Evolutionary conservation across 1,140 invertebrate genomes (phyloP).

Genomic region (Ericerus pela): DNA sequence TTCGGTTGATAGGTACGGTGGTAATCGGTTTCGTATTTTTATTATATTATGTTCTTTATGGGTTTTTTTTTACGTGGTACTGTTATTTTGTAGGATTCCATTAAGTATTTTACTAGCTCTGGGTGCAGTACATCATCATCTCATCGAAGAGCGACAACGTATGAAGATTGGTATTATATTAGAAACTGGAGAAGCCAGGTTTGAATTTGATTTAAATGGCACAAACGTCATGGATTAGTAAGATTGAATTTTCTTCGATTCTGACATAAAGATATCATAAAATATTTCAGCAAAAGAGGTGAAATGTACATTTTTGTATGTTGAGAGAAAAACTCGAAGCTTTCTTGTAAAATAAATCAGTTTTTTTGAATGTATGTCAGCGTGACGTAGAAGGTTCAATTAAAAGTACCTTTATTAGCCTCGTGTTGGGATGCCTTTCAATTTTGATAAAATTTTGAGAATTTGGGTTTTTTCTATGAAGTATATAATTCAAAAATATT

Average conservation of each 20-base stretch:
- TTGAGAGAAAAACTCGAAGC: too few relatives aligned
- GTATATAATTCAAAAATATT: too few relatives aligned
- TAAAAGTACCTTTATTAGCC: too few relatives aligned
- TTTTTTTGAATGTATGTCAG: too few relatives aligned
- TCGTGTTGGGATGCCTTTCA: too few relatives aligned
- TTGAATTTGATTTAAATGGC: slow-evolving; percentile 11
- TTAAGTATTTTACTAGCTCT: slow-evolving; percentile 73
- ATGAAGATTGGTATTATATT: slow-evolving; percentile 91
- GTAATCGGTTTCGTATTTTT: neutral
- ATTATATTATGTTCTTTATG: neutral
- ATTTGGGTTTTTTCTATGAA: too few relatives aligned
- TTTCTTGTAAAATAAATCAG: too few relatives aligned
- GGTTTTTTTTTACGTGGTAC: neutral
- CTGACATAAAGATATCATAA: neutral
- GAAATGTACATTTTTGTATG: too few relatives aligned
- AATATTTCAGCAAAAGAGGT: neutral
- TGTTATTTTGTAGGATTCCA: slow-evolving; percentile 40
- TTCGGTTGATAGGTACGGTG: slow-evolving; percentile 40
- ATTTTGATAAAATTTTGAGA: too few relatives aligned
- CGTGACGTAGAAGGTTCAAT: too few relatives aligned
- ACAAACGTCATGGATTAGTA: too few relatives aligned
- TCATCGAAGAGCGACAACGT: slow-evolving; percentile 86
- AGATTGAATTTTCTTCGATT: neutral
- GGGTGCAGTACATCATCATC: slow-evolving; percentile 85
- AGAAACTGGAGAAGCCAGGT: slow-evolving; percentile 84